These are phyloP conservation scores for Selenia dentaria DNA, from an alignment of 2,888 invertebrate genomes.

Conservation along the genomic window DNA sequence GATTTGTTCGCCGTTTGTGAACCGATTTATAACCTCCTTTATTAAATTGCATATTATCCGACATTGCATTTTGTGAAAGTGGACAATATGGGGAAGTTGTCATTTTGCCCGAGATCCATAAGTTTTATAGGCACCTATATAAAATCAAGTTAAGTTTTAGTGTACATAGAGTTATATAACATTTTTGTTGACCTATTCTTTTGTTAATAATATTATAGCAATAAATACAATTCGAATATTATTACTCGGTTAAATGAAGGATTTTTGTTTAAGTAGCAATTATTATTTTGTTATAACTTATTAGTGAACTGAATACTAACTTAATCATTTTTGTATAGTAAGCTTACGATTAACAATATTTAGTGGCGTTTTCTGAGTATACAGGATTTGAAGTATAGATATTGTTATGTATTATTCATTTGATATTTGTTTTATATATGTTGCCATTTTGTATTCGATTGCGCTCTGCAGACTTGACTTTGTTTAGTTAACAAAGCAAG, in stretches of 20 bases:
- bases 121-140: conserved; percentile 22
- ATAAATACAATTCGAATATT: conserved; percentile 59
- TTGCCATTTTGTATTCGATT: background rate
- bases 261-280: conserved; percentile 54
- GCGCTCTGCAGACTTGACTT: conserved; percentile 6
- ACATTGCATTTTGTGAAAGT: too few species aligned
- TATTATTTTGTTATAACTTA: conserved; percentile 59
- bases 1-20: too few species aligned
- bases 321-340: conserved; percentile 45
- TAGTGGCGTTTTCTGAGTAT: conserved; percentile 42
- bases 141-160: conserved; percentile 48
- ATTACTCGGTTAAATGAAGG: conserved; percentile 50
- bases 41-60: too few species aligned
- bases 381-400: too few species aligned
- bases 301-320: conserved; percentile 68
- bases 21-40: too few species aligned
- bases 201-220: conserved; percentile 62
- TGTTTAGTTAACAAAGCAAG: too few species aligned
- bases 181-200: conserved; percentile 66
- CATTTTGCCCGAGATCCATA: too few species aligned
- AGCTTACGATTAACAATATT: conserved; percentile 55
- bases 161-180: conserved; percentile 73
- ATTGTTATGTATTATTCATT: too few species aligned
- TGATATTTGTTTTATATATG: background rate
- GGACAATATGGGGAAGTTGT: too few species aligned